These are phyloP conservation scores for Raphicerus campestris DNA, from an alignment of 2,113 vertebrate species.

Conservation along the genomic window DNA sequence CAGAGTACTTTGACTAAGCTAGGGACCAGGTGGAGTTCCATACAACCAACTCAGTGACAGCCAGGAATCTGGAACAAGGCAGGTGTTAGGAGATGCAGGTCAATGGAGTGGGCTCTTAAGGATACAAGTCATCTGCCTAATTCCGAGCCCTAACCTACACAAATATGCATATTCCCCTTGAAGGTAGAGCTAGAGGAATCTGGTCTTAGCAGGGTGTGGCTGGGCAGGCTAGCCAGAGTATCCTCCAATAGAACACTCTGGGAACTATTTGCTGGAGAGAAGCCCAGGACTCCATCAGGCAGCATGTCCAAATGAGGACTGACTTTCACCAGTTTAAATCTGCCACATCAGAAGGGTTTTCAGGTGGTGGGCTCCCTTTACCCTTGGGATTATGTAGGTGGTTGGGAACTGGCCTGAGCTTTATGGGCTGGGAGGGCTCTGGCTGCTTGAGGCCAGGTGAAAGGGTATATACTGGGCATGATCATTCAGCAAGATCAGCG, in stretches of 20 bases:
- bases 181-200: not conserved
- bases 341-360: not conserved
- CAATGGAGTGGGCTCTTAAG: not conserved
- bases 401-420: not conserved
- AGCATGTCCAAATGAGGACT: not conserved
- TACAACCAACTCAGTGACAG: not conserved
- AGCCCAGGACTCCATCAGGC: not conserved
- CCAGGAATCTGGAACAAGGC: not conserved
- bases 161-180: not conserved
- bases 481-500: not conserved
- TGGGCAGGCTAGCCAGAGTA: not conserved
- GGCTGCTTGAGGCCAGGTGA: not conserved
- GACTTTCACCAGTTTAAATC: not conserved
- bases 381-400: not conserved
- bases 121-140: not conserved
- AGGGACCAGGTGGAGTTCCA: not conserved
- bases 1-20: not conserved
- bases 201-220: not conserved
- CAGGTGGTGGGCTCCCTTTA: not conserved
- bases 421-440: not conserved
- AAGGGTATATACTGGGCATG: not conserved
- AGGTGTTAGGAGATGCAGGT: not conserved
- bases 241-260: not conserved
- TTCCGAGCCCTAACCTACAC: not conserved
- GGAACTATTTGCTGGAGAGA: not conserved